Conservation (phyloP, 2,888 invertebrate genomes). For the Drosophila bunnanda region DNA sequence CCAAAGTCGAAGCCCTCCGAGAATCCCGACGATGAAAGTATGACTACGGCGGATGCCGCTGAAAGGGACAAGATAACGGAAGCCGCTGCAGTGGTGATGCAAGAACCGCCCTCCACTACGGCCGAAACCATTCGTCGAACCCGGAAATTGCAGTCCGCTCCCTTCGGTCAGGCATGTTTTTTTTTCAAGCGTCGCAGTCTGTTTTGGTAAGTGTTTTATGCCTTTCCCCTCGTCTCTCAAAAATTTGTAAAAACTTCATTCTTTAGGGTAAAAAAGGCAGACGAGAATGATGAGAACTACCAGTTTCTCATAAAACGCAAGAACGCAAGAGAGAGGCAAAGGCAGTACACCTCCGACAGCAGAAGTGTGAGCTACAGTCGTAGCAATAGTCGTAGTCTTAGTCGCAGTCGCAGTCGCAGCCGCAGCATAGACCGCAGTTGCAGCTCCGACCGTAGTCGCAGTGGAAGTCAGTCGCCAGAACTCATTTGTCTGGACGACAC, state of each 20-base stretch:
- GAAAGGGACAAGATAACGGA: background rate
- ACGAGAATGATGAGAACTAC: background rate
- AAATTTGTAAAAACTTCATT: no score
- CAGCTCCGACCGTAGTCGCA: slow-evolving; percentile 18
- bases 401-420: background rate
- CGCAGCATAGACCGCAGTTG: slow-evolving; percentile 15
- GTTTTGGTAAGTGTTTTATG: slow-evolving; percentile 44
- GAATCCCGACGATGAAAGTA: slow-evolving; percentile 1
- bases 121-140: slow-evolving; percentile 40
- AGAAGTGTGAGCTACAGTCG: slow-evolving; percentile 2
- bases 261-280: background rate
- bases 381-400: background rate
- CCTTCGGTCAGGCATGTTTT: slow-evolving; percentile 10
- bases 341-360: background rate
- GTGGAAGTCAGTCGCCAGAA: slow-evolving; percentile 51
- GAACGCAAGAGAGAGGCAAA: no score
- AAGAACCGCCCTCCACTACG: slow-evolving; percentile 18
- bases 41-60: background rate
- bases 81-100: background rate
- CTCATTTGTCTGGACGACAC: slow-evolving; percentile 70
- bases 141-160: slow-evolving; percentile 35
- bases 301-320: no score
- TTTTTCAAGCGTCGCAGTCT: slow-evolving; percentile 63
- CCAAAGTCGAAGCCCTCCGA: slow-evolving; percentile 21
- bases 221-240: background rate